Percentiles rank a stretch among this genome's conserved stretches.
These are phyloP conservation scores for Chrysotoxum bicinctum DNA, from an alignment of 2,888 invertebrate species.

Conservation along the genomic window DNA sequence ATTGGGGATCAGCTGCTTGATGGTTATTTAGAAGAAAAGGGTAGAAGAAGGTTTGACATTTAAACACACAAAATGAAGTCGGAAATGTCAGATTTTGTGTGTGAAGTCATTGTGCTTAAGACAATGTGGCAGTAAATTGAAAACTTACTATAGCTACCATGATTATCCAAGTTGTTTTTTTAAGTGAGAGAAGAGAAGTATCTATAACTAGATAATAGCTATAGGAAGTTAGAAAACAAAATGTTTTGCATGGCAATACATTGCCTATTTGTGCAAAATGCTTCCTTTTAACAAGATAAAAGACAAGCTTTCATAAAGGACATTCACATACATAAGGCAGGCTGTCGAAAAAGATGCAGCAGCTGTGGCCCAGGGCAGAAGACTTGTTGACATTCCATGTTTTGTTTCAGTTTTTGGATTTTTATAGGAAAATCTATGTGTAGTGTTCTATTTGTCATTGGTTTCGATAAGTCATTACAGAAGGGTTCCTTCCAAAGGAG, in stretches of 20 bases:
- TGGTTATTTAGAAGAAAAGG: conserved; percentile 24
- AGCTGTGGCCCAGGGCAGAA: not conserved
- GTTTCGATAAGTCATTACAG: no score
- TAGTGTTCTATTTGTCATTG: no score
- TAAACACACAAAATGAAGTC: conserved; percentile 53
- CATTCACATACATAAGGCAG: not conserved
- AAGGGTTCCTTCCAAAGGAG: no score
- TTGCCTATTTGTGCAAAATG: conserved; percentile 16
- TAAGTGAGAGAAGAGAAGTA: not conserved
- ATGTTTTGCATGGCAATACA: not conserved
- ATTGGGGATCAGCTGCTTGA: conserved; percentile 69
- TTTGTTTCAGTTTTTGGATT: not conserved
- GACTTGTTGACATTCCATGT: not conserved
- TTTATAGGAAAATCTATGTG: no score
- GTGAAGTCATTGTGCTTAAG: conserved; percentile 48
- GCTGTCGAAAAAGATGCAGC: not conserved
- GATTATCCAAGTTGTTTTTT: conserved; percentile 1
- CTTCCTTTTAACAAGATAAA: not conserved
- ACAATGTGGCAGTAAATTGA: conserved; percentile 51
- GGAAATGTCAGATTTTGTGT: conserved; percentile 64
- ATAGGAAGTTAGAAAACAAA: not conserved
- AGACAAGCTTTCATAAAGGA: not conserved
- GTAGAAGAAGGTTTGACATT: conserved; percentile 32
- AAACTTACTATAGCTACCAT: conserved; percentile 3
- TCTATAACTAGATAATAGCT: no score